phyloP scores from a whole-genome alignment of 1,140 invertebrate genomes.

The Anadara kagoshimensis region DNA sequence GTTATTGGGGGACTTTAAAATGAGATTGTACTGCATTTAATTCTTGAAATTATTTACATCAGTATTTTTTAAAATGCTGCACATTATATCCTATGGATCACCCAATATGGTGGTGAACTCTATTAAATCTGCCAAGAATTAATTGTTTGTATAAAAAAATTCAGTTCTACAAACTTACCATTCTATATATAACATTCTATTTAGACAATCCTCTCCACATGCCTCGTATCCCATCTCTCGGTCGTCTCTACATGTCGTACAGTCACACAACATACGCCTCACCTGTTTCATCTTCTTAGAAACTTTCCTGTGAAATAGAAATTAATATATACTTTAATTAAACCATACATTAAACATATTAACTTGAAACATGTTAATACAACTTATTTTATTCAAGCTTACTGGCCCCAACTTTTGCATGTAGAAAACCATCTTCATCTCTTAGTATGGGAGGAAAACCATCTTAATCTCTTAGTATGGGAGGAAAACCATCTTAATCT shows the following conservation, averaged over 20 bases:
- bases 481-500: background rate
- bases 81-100: too few relatives aligned
- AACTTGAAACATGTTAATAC: background rate
- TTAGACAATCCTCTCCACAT: conserved; percentile 97
- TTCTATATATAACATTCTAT: conserved; percentile 97
- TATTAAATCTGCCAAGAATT: background rate
- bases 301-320: background rate
- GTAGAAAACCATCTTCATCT: background rate
- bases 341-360: background rate
- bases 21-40: too few relatives aligned
- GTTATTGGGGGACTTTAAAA: too few relatives aligned
- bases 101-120: too few relatives aligned
- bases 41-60: too few relatives aligned
- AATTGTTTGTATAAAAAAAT: too few relatives aligned
- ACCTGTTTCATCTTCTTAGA: conserved; percentile 80
- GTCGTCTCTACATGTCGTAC: conserved; percentile 90
- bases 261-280: conserved; percentile 96
- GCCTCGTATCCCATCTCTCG: conserved; percentile 86
- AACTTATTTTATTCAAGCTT: background rate
- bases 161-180: conserved; percentile 81
- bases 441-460: too few relatives aligned
- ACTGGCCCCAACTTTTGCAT: background rate
- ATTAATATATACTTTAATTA: background rate
- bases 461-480: background rate
- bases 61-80: too few relatives aligned